These are phyloP conservation scores for Esox niger DNA, from an alignment of 2,113 vertebrate genomes.

Conservation along the genomic window DNA sequence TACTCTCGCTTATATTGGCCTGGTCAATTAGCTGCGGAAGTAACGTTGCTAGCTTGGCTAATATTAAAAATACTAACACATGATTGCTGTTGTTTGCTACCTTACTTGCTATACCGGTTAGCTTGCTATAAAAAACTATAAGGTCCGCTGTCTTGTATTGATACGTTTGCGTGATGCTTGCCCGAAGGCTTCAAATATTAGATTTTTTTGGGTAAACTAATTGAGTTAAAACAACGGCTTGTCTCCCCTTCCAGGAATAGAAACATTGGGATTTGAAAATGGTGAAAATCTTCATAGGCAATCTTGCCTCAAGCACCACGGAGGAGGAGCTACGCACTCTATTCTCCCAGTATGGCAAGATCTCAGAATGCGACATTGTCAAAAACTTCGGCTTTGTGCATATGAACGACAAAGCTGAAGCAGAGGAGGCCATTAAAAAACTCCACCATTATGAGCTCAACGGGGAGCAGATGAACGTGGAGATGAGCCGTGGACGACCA, in stretches of 20 bases:
- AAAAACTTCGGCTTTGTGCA: constrained; percentile 96
- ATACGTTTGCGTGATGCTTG: no score
- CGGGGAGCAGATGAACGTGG: constrained; percentile 89
- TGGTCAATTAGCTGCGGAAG: no score
- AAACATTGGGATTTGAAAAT: constrained; percentile 63
- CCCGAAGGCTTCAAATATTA: no score
- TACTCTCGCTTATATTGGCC: no score
- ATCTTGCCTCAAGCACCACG: constrained; percentile 84
- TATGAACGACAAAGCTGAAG: constrained; percentile 82
- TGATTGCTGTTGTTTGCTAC: no score
- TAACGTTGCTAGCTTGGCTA: no score
- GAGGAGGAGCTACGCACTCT: constrained; percentile 84
- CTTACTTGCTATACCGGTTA: no score
- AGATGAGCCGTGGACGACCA: constrained; percentile 87
- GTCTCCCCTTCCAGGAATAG: constrained; percentile 34
- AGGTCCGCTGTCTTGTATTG: no score
- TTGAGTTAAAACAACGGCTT: background rate
- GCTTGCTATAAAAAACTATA: no score
- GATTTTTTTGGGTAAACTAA: no score
- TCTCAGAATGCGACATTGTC: constrained; percentile 91
- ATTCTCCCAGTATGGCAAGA: constrained; percentile 89
- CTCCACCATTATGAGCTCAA: constrained; percentile 88
- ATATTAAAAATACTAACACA: no score
- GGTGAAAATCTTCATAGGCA: constrained; percentile 96
- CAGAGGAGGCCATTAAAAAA: constrained; percentile 87